phyloP scores from a whole-genome alignment of 2,797 vertebrate genomes.

The Hozukius guyotensis region DNA sequence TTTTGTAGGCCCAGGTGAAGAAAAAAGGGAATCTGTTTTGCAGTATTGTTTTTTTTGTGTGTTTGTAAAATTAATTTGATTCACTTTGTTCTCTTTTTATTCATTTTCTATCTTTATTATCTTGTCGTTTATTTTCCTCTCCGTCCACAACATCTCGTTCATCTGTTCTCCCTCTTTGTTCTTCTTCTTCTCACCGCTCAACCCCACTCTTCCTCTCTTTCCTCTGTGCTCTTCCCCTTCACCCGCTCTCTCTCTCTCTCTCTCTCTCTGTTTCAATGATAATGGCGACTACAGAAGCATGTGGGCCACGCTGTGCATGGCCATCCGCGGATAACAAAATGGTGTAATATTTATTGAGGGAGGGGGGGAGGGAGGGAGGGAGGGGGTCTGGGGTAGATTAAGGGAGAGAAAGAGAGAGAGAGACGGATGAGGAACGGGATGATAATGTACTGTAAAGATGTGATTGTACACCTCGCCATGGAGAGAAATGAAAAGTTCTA shows the following conservation, averaged over 20 bases:
- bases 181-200: constrained; percentile 2
- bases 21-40: constrained; percentile 69
- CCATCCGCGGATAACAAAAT: constrained; percentile 45
- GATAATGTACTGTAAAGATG: constrained; percentile 78
- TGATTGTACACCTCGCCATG: constrained; percentile 71
- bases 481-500: constrained; percentile 74
- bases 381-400: background rate
- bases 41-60: constrained; percentile 57
- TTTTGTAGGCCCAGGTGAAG: constrained; percentile 28
- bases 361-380: background rate
- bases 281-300: constrained; percentile 41
- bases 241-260: background rate
- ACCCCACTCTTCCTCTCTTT: constrained; percentile 5
- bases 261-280: constrained; percentile 32
- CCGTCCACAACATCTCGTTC: constrained; percentile 9
- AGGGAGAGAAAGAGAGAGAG: constrained; percentile 10
- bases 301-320: constrained; percentile 78
- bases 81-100: constrained; percentile 38
- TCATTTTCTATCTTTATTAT: constrained; percentile 36
- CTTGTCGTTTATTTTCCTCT: constrained; percentile 19
- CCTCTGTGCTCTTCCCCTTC: background rate
- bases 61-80: constrained; percentile 37
- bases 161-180: background rate
- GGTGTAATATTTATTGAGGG: constrained; percentile 79
- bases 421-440: constrained; percentile 15